Evolutionary conservation across 2,113 vertebrate species (phyloP), one percentile per base, ranked within the genome.

Genomic region (Hippocampus guttulatus): DNA sequence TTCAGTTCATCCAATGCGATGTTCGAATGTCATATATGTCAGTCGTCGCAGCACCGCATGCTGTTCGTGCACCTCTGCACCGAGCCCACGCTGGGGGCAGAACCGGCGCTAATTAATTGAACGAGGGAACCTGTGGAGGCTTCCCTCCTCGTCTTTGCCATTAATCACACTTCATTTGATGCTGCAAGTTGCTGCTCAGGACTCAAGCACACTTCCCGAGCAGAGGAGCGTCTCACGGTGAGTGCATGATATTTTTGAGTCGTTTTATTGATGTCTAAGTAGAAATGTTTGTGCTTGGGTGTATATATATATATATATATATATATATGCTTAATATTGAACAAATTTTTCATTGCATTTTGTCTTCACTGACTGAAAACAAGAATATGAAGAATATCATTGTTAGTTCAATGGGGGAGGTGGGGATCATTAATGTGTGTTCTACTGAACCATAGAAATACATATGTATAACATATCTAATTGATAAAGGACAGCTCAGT

Each of bases 11-110:
- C 61, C 61, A 63, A 25, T 61, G 51, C 18, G 1, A 62, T 43
- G 63, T 45, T n/a, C 3, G 23, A 2, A 65, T 65, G 64, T 65
- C 64, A 47, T 47, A 47, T 47, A 27, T 47, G 64, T 65, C 64
- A 65, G 23, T 9, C 47, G 15, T 15, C 27, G 43, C 10, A 64
- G 9, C 62, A 3, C 64, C 2, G 64, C 64, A 65, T 65, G 41
- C 41, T 65, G 64, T 79, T 79, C 90, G 80, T 79, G 78, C 82
- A 83, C 71, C 76, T 79, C 81, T 75, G 82, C 87, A 76, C 82
- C 60, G 80, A 90, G 84, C 89, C 82, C 83, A 75, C 88, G 84
- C 86, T 80, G 90, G 85, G 89, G 89, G 91, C 81, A 84, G 90
- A 86, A 75, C 87, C 77, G 79, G 20, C 30, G 71, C 87, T 90